phyloP scores from a whole-genome alignment of 1,140 invertebrate genomes.

The Drosophila littoralis region DNA sequence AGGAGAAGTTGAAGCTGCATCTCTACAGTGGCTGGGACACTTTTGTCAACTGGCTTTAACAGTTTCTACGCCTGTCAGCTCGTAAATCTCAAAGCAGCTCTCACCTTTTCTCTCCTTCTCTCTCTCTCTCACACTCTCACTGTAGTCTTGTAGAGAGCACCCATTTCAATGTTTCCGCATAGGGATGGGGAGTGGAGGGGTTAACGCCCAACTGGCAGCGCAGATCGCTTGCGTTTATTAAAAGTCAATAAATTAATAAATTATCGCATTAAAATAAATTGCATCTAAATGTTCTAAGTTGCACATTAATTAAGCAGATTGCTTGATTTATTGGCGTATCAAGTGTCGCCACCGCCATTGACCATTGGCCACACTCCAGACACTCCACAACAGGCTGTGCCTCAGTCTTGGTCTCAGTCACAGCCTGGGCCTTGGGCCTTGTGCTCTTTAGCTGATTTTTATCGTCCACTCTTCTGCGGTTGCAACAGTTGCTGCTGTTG shows the following conservation, averaged over 20 bases:
- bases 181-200: not conserved
- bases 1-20: constrained; percentile 12
- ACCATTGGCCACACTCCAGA: constrained; percentile 5
- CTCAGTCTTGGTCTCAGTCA: constrained; percentile 8
- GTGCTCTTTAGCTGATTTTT: constrained; percentile 67
- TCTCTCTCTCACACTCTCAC: constrained; percentile 1
- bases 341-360: constrained; percentile 68
- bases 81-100: constrained; percentile 65
- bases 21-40: constrained; percentile 56
- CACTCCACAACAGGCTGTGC: constrained; percentile 14
- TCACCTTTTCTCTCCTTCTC: constrained; percentile 1
- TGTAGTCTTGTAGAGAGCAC: constrained; percentile 11
- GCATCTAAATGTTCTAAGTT: constrained; percentile 84
- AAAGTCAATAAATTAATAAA: constrained; percentile 85
- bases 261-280: constrained; percentile 84
- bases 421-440: constrained; percentile 31
- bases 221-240: constrained; percentile 57
- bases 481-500: constrained; percentile 23
- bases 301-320: constrained; percentile 84
- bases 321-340: constrained; percentile 84
- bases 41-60: constrained; percentile 82
- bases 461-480: constrained; percentile 50
- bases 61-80: constrained; percentile 83
- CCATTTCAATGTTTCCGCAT: constrained; percentile 46
- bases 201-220: constrained; percentile 39